A percentile compares a stretch with the other conserved stretches of the same genome.
These are phyloP conservation scores for Pipistrellus pygmaeus DNA, from an alignment of 2,797 vertebrate genomes.

Conservation along the genomic window DNA sequence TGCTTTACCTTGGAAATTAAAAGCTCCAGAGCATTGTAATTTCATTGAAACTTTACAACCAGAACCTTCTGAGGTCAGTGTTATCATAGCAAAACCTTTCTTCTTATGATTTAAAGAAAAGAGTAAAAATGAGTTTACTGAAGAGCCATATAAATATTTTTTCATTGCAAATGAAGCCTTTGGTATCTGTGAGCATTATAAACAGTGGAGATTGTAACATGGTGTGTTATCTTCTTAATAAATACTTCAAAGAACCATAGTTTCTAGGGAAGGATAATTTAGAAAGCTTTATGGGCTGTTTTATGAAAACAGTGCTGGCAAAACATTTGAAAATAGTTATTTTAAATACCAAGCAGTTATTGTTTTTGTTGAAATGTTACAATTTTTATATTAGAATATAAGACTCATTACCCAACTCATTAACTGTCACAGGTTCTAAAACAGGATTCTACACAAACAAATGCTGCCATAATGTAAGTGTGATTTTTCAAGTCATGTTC, in stretches of 20 bases:
- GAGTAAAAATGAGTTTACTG: neutral
- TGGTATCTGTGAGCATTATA: neutral
- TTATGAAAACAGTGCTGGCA: neutral
- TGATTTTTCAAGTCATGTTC: neutral
- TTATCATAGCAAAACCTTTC: neutral
- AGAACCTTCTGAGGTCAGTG: neutral
- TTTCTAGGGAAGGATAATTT: neutral
- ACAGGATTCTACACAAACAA: neutral
- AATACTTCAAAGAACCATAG: conserved; percentile 37
- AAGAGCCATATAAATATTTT: neutral
- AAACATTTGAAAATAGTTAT: conserved; percentile 32
- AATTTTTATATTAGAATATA: neutral
- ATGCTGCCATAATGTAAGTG: neutral
- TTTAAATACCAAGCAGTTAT: neutral
- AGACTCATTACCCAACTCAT: neutral
- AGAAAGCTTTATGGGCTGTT: conserved; percentile 23
- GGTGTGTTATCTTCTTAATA: conserved; percentile 41
- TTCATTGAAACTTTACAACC: neutral
- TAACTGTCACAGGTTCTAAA: neutral
- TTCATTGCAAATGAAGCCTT: neutral
- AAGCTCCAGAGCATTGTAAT: neutral
- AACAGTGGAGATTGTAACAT: neutral
- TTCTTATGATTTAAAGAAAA: neutral
- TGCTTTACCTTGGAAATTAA: neutral
- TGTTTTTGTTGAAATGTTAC: neutral